phyloP scores from a whole-genome alignment of 2,797 vertebrate genomes.

The Microctenopoma lineatum region DNA sequence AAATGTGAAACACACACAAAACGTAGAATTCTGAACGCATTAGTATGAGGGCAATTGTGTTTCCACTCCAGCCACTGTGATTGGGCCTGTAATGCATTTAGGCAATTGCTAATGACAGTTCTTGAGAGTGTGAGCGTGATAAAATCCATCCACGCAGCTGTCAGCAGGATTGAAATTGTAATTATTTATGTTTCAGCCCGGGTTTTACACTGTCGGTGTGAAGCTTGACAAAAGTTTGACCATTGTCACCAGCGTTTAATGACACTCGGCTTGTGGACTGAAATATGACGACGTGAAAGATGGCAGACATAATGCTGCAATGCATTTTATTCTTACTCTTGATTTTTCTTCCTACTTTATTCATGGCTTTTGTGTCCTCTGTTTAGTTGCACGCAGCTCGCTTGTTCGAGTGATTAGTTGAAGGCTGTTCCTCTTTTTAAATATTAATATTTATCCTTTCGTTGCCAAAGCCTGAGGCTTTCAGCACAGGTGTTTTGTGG shows the following conservation, averaged over 20 bases:
- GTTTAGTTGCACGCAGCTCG: conserved; percentile 26
- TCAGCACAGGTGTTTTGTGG: conserved; percentile 76
- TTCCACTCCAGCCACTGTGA: conserved; percentile 3
- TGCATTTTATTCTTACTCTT: not conserved
- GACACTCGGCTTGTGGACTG: not conserved
- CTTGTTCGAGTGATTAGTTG: conserved; percentile 56
- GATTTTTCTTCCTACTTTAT: not conserved
- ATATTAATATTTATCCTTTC: conserved; percentile 68
- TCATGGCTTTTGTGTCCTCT: conserved; percentile 14
- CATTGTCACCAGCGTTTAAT: not conserved
- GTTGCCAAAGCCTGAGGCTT: conserved; percentile 69
- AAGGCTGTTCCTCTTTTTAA: conserved; percentile 64
- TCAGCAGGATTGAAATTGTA: not conserved
- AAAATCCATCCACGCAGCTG: conserved; percentile 17
- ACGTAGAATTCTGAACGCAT: conserved; percentile 19
- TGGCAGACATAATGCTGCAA: not conserved
- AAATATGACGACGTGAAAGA: not conserved
- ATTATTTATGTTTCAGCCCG: conserved; percentile 3
- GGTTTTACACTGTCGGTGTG: not conserved
- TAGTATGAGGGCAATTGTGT: not conserved
- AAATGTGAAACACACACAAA: not conserved
- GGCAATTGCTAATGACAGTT: conserved; percentile 22
- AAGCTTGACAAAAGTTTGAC: conserved; percentile 4
- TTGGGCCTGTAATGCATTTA: conserved; percentile 26
- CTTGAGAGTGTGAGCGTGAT: conserved; percentile 11